Evolutionary conservation across 2,888 invertebrate genomes (phyloP).

Genomic region (Acanthosoma haemorrhoidale): DNA sequence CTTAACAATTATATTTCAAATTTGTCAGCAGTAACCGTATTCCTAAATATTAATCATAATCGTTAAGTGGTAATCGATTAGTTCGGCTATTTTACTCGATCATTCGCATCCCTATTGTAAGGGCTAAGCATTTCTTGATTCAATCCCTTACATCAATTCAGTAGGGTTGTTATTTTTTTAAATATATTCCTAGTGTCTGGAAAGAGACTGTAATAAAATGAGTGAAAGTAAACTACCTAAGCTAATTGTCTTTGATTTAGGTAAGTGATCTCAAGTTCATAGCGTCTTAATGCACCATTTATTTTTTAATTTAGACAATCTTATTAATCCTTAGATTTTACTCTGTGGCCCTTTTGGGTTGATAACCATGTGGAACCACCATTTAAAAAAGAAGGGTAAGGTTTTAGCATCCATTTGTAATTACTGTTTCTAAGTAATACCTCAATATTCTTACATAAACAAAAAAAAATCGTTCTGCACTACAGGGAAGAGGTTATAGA

Average conservation of each 20-base stretch:
- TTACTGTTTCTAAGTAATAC: constrained; percentile 27
- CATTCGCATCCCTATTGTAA: too few species aligned
- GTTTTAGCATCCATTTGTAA: not conserved
- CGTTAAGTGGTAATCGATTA: too few species aligned
- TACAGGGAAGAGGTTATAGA: constrained; percentile 50
- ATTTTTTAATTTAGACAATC: not conserved
- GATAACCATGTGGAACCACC: constrained; percentile 65
- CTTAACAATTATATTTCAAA: too few species aligned
- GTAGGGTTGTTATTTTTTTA: too few species aligned
- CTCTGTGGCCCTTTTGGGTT: constrained; percentile 69
- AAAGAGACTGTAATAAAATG: not conserved
- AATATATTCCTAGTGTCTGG: not conserved
- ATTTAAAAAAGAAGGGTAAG: constrained; percentile 50
- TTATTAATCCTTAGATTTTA: constrained; percentile 55
- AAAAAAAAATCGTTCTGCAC: constrained; percentile 25
- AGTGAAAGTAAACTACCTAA: constrained; percentile 20
- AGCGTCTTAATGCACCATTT: not conserved
- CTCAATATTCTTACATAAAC: not conserved
- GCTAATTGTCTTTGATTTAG: constrained; percentile 36
- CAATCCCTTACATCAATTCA: too few species aligned
- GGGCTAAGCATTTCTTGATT: too few species aligned
- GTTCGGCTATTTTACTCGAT: too few species aligned
- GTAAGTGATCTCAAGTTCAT: constrained; percentile 21
- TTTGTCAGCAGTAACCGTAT: too few species aligned
- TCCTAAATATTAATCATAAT: too few species aligned